A percentile compares a stretch with the other conserved stretches of the same genome.
phyloP scores from a whole-genome alignment of 2,797 vertebrate genomes.

The Acestrorhynchus altus region DNA sequence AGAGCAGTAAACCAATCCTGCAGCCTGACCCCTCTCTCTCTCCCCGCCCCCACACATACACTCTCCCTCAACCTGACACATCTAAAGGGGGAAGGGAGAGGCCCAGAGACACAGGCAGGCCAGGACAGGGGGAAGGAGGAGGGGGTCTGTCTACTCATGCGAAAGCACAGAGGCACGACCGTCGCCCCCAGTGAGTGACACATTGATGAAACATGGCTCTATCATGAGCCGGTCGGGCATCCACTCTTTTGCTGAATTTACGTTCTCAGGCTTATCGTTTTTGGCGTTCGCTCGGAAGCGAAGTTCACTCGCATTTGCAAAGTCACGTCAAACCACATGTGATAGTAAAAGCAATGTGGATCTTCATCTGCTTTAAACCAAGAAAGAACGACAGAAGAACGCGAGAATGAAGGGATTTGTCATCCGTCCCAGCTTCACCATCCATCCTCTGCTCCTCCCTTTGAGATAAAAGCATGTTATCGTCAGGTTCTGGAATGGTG shows the following conservation, averaged over 20 bases:
- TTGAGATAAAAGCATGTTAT: slow-evolving; percentile 44
- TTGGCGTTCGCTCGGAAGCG: slow-evolving; percentile 3
- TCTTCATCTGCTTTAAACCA: neutral
- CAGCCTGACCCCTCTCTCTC: slow-evolving; percentile 53
- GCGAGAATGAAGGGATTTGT: neutral
- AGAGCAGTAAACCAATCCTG: slow-evolving; percentile 63
- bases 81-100: slow-evolving; percentile 49
- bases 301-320: slow-evolving; percentile 5
- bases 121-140: slow-evolving; percentile 4
- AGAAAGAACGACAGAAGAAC: neutral
- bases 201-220: slow-evolving; percentile 62
- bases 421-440: neutral
- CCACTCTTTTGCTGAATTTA: slow-evolving; percentile 4
- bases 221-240: slow-evolving; percentile 25
- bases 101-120: slow-evolving; percentile 24
- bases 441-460: slow-evolving; percentile 38
- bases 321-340: neutral
- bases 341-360: neutral
- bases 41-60: neutral
- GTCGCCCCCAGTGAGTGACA: slow-evolving; percentile 40
- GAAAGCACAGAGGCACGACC: slow-evolving; percentile 32
- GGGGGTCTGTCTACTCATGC: slow-evolving; percentile 37
- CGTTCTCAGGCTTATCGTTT: slow-evolving; percentile 11
- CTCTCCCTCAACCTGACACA: slow-evolving; percentile 43
- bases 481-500: slow-evolving; percentile 53